These are phyloP conservation scores for Meteorus cinctellus DNA, from an alignment of 2,888 invertebrate genomes.

Conservation along the genomic window DNA sequence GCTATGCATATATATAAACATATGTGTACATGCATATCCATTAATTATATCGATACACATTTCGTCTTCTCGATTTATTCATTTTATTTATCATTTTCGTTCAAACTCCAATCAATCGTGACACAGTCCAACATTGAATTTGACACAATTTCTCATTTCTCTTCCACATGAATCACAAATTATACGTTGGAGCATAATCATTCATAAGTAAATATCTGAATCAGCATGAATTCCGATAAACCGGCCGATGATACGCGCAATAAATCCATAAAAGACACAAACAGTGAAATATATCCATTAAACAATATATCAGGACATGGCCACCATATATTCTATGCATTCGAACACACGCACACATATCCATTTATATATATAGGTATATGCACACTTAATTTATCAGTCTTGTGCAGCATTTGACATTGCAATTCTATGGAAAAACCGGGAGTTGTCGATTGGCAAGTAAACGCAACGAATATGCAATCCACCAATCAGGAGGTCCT, in stretches of 20 bases:
- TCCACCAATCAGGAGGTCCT: slow-evolving; percentile 45
- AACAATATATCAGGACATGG: background rate
- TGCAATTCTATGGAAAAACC: slow-evolving; percentile 11
- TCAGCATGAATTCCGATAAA: slow-evolving; percentile 31
- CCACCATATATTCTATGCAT: background rate
- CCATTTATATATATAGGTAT: background rate
- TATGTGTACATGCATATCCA: background rate
- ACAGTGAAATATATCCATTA: background rate
- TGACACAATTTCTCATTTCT: slow-evolving; percentile 25
- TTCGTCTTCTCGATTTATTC: background rate
- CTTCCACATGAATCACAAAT: slow-evolving; percentile 30
- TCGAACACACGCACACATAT: background rate
- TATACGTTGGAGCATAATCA: slow-evolving; percentile 12
- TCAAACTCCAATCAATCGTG: slow-evolving; percentile 20
- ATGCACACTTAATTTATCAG: background rate
- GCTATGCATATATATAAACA: background rate
- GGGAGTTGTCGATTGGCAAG: slow-evolving; percentile 41
- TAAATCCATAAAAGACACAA: slow-evolving; percentile 7
- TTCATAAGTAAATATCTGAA: slow-evolving; percentile 28
- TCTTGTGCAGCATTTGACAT: background rate
- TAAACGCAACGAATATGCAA: slow-evolving; percentile 35
- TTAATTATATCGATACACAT: background rate
- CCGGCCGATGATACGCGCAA: slow-evolving; percentile 17
- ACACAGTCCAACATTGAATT: slow-evolving; percentile 2
- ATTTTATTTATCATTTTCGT: slow-evolving; percentile 25